Conservation (phyloP, 2,113 vertebrate genomes). For the Lophotis ruficrista region DNA sequence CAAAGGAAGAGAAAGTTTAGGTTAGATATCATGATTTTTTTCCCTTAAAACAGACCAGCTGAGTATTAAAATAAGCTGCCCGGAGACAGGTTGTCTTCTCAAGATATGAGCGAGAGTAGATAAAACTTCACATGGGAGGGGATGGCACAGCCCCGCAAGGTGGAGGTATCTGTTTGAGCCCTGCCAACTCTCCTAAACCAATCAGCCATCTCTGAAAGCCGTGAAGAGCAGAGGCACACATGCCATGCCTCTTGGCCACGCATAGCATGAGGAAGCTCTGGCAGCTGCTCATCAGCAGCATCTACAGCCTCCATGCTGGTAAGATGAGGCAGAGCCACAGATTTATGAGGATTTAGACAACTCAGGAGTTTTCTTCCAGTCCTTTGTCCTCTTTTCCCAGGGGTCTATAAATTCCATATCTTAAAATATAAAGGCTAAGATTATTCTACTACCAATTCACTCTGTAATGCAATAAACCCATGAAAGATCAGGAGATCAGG, state of each 20-base stretch:
- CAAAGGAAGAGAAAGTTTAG: conserved; percentile 52
- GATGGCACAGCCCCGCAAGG: not conserved
- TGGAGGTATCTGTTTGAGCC: not conserved
- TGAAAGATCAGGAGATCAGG: not conserved
- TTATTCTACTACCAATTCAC: not conserved
- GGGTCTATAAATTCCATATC: not conserved
- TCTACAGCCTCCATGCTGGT: not conserved
- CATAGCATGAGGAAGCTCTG: accelerated
- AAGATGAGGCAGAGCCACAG: not conserved
- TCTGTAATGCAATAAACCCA: not conserved
- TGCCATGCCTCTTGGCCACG: accelerated
- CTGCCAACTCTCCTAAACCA: not conserved
- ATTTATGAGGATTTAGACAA: not conserved
- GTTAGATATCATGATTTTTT: not conserved
- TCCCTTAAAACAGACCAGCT: not conserved
- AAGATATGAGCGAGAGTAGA: not conserved
- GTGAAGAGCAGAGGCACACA: accelerated
- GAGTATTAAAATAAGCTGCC: conserved; percentile 10
- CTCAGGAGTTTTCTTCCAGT: not conserved
- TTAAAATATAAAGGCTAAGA: not conserved
- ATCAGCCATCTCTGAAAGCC: not conserved
- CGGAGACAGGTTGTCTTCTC: not conserved
- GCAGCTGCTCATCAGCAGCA: not conserved
- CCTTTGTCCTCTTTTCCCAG: not conserved
- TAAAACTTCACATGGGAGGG: not conserved